These are phyloP conservation scores for Candidula unifasciata DNA, from an alignment of 2,888 invertebrate genomes.

Conservation along the genomic window DNA sequence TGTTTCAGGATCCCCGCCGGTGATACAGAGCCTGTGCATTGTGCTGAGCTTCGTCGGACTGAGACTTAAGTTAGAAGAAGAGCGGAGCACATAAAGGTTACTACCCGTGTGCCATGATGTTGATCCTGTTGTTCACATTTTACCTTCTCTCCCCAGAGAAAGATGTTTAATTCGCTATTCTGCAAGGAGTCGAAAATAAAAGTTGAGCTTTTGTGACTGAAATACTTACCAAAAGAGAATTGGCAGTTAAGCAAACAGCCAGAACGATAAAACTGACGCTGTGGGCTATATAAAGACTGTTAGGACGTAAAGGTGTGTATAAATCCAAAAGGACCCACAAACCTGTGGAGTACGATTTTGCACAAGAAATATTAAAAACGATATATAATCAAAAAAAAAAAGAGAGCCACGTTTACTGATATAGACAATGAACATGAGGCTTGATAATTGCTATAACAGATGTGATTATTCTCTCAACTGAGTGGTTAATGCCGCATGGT, in stretches of 20 bases:
- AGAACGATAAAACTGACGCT: slow-evolving; percentile 18
- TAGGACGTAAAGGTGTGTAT: neutral
- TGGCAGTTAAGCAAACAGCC: neutral
- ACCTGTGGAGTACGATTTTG: neutral
- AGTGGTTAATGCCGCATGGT: too few relatives aligned
- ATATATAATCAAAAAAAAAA: too few relatives aligned
- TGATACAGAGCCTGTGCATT: too few relatives aligned
- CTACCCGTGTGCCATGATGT: too few relatives aligned
- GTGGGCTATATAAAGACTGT: slow-evolving; percentile 25
- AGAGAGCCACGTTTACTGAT: too few relatives aligned
- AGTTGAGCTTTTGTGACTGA: neutral
- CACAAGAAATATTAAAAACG: neutral
- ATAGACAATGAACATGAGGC: too few relatives aligned
- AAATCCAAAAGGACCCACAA: slow-evolving; percentile 5
- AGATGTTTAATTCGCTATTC: too few relatives aligned
- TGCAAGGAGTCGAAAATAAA: neutral
- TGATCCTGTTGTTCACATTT: neutral
- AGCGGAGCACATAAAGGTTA: too few relatives aligned
- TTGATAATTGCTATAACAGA: too few relatives aligned
- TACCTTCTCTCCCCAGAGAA: neutral
- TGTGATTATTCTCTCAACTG: too few relatives aligned
- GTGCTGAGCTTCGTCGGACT: neutral
- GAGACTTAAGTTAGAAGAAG: too few relatives aligned
- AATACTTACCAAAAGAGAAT: neutral
- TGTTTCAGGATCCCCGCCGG: too few relatives aligned